Conservation (phyloP, 2,888 invertebrate genomes). For the Temnothorax rugatulus region DNA sequence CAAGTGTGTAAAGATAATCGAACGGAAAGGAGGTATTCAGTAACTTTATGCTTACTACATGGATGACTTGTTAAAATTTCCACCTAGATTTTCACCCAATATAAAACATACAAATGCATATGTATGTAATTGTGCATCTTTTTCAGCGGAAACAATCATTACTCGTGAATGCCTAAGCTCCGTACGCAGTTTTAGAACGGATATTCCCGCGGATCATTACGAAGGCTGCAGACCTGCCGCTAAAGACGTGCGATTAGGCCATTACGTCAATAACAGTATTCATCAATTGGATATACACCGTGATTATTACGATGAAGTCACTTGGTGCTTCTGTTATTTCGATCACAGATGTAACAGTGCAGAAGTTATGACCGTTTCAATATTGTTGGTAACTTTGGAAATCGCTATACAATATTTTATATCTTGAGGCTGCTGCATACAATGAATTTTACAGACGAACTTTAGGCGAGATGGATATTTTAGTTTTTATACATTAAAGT, state of each 20-base stretch:
- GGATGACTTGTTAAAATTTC: too few relatives aligned
- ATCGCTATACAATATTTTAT: conserved; percentile 45
- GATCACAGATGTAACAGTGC: conserved; percentile 94
- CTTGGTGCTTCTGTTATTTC: conserved; percentile 96
- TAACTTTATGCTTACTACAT: too few relatives aligned
- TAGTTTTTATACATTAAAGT: background rate
- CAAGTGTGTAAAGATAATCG: conserved; percentile 95
- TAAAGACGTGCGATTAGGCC: conserved; percentile 92
- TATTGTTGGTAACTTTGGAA: conserved; percentile 59
- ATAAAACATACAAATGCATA: background rate
- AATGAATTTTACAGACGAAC: background rate
- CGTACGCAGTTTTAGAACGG: conserved; percentile 92
- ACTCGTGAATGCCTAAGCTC: conserved; percentile 95
- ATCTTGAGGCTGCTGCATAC: background rate
- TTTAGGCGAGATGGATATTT: background rate
- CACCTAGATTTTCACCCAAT: too few relatives aligned
- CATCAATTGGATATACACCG: conserved; percentile 95
- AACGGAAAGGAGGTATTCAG: conserved; percentile 91
- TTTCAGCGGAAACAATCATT: conserved; percentile 91
- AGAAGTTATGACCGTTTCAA: conserved; percentile 80
- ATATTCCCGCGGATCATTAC: conserved; percentile 96
- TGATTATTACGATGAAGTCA: conserved; percentile 93
- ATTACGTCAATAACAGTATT: conserved; percentile 95
- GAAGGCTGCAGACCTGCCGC: conserved; percentile 95
- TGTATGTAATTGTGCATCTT: background rate